phyloP scores from a whole-genome alignment of 2,888 invertebrate species.

The Cosmia trapezina region DNA sequence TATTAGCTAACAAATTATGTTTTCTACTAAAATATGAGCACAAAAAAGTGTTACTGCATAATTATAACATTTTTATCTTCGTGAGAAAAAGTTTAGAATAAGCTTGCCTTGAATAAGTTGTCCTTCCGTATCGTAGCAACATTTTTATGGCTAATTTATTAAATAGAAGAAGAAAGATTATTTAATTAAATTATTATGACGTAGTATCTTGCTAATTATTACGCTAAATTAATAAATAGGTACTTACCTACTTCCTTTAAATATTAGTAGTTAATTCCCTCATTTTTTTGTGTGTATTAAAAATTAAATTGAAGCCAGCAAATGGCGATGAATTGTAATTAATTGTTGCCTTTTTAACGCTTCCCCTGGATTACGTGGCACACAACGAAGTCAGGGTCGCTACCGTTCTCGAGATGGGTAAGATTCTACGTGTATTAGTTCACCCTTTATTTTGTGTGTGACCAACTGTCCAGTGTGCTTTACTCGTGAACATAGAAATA shows the following conservation, averaged over 20 bases:
- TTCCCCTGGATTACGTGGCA: conserved; percentile 86
- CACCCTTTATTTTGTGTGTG: conserved; percentile 12
- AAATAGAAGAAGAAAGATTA: background rate
- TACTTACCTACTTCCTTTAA: background rate
- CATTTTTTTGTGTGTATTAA: conserved; percentile 14
- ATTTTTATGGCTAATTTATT: conserved; percentile 28
- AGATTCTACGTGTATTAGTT: conserved; percentile 69
- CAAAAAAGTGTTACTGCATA: conserved; percentile 23
- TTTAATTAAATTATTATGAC: background rate
- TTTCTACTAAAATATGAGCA: background rate
- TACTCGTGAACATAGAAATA: conserved; percentile 3
- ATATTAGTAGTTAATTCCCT: background rate
- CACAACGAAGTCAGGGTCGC: conserved; percentile 92
- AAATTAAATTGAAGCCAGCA: conserved; percentile 57
- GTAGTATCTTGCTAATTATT: conserved; percentile 21
- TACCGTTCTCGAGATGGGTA: conserved; percentile 94
- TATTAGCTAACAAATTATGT: background rate
- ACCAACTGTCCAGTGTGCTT: conserved; percentile 10
- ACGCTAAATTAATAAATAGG: conserved; percentile 6
- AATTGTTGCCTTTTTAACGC: conserved; percentile 91
- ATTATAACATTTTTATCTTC: conserved; percentile 21
- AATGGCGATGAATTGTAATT: conserved; percentile 87
- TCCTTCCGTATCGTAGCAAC: conserved; percentile 29
- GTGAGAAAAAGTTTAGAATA: conserved; percentile 36
- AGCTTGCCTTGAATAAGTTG: conserved; percentile 36